Base-by-base conservation (phyloP, 2,797 vertebrate species). In the Naso thynnoides region DNA sequence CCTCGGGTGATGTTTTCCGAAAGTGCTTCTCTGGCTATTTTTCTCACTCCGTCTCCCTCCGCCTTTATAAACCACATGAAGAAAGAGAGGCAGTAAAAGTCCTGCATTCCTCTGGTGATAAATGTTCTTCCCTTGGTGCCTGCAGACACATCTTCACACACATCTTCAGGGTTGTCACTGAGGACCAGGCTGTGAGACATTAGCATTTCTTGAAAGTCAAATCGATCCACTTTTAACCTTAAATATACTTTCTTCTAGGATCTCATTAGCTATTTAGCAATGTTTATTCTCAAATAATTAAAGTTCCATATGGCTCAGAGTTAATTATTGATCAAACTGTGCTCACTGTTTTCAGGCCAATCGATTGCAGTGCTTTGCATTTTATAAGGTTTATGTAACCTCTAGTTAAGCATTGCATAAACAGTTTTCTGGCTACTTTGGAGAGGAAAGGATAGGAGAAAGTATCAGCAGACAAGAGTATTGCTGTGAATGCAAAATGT, bases 221-320 rank as follows among this genome's bases (percentile, higher is more conserved):
- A 89, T 92, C 84, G 57, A 91, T 92, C 45, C 50, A 36, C 63
- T 78, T 87, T 66, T 83, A 88, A 70, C 21, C 49, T 84, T 86
- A 85, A 85, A 89, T 86, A 80, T 78, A 84, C 82, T 87, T 84
- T 70, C 85, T 83, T 84, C 50, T 24, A 38, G 73, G 55, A 85
- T 83, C 57, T 87, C 84, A 88, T 89, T 85, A 81, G 81, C 82
- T 81, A 85, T 91, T 92, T 84, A 86, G 65, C 65, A 52, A 70
- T 78, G 84, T 89, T 92, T 86, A 85, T 87, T 81, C 78, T 78
- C 81, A 85, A 88, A 92, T 90, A 81, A 89, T 90, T 88, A 88
- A 81, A 75, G 76, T 74, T 83, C 88, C 78, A 73, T 83, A 83
- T 87, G 63, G 70, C 82, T 83, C 4, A 27, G n/a, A 83, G 83